Base-by-base conservation (phyloP, 2,888 invertebrate genomes). In the Ormyrus labotus region DNA sequence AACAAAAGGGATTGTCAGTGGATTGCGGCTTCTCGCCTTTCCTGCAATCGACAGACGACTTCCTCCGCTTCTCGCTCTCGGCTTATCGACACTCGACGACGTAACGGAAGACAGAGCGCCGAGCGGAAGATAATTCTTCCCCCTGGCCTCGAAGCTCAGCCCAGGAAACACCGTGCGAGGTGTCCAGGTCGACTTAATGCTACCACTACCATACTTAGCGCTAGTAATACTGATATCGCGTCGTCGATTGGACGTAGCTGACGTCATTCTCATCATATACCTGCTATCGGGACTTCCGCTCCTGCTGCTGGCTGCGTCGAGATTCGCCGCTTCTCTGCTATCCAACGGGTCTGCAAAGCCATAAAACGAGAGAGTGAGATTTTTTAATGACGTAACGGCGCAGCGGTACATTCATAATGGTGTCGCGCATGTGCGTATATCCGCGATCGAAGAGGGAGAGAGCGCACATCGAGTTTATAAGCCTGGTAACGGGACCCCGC, bases 201-300 rank as follows among this genome's bases (percentile, higher is more conserved):
- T 34, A 73, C 64, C 48, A 67, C 60, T 70, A 58, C 68, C 68
- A 51, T 65, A 82, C 77, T 77, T 82, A 82, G 53, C 63, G 48
- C 74, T 82, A 81, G 65, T 81, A 81, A 82, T 82, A 82, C 82
- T 82, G 78, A 78, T 82, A 75, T 75, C 60, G 57, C 72, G 75
- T 67, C 55, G 34, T 13, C 78, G 71, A 77, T 34, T 61, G 57
- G 70, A 68, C 71, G 77, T 74, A 51, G 71, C 55, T 58, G 72
- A 69, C 79, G 19, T 51, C 75, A 71, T 73, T 64, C 19, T 73
- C 74, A 50, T 80, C 85, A 85, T 89, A 85, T 90, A 90, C 90
- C 90, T 90, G 90, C 87, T 90, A 87, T 89, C 86, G 84, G 75
- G 61, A 75, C 63, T 81, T 76, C 81, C 81, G 13, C 58, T 67